phyloP scores from a whole-genome alignment of 2,113 vertebrate species.

The Cochlearius cochlearius region DNA sequence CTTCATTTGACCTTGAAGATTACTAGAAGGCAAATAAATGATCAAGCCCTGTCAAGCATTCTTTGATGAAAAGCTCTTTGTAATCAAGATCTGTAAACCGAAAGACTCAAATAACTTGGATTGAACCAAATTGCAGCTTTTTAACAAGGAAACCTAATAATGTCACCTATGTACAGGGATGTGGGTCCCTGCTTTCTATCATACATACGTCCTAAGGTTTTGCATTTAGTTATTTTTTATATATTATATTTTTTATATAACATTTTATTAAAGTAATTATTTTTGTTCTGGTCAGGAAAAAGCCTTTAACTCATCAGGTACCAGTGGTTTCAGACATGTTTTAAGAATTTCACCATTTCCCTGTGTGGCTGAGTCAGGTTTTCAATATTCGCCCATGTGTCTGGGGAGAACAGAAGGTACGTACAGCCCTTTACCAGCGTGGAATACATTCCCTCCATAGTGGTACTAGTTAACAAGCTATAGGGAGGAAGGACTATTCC shows the following conservation, averaged over 20 bases:
- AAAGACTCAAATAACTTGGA: neutral
- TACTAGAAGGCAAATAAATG: neutral
- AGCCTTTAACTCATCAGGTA: neutral
- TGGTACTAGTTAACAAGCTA: neutral
- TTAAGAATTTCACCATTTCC: neutral
- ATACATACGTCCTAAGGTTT: neutral
- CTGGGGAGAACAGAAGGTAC: neutral
- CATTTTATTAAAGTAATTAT: neutral
- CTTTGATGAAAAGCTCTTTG: neutral
- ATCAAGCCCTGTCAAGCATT: neutral
- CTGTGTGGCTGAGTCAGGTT: neutral
- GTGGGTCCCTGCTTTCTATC: neutral
- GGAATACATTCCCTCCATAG: neutral
- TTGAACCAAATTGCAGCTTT: neutral
- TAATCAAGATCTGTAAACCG: neutral
- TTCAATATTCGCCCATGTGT: neutral
- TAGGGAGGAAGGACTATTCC: neutral
- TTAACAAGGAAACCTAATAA: neutral
- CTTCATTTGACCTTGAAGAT: neutral
- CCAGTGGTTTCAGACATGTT: neutral
- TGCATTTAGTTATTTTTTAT: neutral
- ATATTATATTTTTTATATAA: neutral
- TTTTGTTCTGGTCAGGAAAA: neutral
- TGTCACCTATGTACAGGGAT: neutral
- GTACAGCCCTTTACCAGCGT: accelerated